Evolutionary conservation across 1,140 invertebrate genomes (phyloP).

Genomic region (Halictus rubicundus): DNA sequence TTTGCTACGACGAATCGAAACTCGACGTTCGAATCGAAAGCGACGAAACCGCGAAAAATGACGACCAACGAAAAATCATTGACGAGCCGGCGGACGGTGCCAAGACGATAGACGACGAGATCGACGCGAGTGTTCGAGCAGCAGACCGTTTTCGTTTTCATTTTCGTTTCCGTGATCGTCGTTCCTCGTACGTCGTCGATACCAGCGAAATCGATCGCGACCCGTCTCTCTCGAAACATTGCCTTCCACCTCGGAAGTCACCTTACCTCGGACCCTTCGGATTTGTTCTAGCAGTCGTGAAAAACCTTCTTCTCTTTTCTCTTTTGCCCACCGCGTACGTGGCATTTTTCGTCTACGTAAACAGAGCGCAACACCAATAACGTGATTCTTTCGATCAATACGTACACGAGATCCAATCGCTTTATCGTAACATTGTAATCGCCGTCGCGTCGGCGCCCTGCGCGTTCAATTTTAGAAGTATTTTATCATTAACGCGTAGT

Average conservation of each 20-base stretch:
- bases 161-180: no score
- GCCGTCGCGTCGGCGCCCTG: no score
- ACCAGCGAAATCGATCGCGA: background rate
- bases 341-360: slow-evolving; percentile 47
- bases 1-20: slow-evolving; percentile 14
- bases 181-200: no score
- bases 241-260: background rate
- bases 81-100: background rate
- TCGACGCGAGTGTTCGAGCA: background rate
- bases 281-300: slow-evolving; percentile 27
- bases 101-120: no score
- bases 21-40: background rate
- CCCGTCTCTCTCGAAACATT: background rate
- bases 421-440: no score
- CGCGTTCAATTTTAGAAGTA: no score
- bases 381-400: background rate
- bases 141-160: no score
- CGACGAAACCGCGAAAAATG: background rate
- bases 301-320: slow-evolving; percentile 53
- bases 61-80: background rate
- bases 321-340: slow-evolving; percentile 52
- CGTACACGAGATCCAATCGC: no score
- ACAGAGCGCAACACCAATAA: slow-evolving; percentile 26
- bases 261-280: background rate
- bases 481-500: background rate